A percentile compares a stretch with the other conserved stretches of the same genome.
These are phyloP conservation scores for Steinernema hermaphroditum DNA, from an alignment of 2,888 invertebrate species.

Conservation along the genomic window DNA sequence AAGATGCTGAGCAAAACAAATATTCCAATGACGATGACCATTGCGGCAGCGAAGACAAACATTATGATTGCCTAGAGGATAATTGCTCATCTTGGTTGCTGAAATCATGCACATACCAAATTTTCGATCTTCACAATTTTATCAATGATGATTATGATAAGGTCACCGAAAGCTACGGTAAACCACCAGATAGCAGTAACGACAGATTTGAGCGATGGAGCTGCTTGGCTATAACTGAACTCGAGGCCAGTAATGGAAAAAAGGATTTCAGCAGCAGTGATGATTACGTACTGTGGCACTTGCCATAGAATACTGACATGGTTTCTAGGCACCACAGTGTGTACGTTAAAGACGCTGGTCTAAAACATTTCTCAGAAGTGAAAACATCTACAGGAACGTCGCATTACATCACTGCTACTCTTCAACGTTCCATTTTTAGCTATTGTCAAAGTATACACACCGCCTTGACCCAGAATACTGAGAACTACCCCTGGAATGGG, in stretches of 20 bases:
- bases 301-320: constrained; percentile 52
- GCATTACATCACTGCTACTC: neutral
- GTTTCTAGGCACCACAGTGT: constrained; percentile 43
- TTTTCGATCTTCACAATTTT: constrained; percentile 42
- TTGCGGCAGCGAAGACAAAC: constrained; percentile 67
- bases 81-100: neutral
- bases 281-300: constrained; percentile 68
- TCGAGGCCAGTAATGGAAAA: constrained; percentile 69
- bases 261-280: constrained; percentile 69
- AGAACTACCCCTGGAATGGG: neutral
- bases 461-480: constrained; percentile 22
- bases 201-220: constrained; percentile 88
- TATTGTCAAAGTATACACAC: constrained; percentile 10
- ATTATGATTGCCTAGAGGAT: constrained; percentile 39
- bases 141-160: constrained; percentile 77
- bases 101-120: constrained; percentile 44
- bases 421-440: neutral
- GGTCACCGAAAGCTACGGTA: constrained; percentile 87
- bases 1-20: constrained; percentile 77
- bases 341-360: neutral
- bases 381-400: neutral
- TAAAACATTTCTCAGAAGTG: neutral
- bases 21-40: constrained; percentile 81
- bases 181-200: constrained; percentile 75
- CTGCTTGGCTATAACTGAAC: constrained; percentile 72